phyloP scores from a whole-genome alignment of 1,140 invertebrate genomes.

The Pseudomyrmex dendroicus region DNA sequence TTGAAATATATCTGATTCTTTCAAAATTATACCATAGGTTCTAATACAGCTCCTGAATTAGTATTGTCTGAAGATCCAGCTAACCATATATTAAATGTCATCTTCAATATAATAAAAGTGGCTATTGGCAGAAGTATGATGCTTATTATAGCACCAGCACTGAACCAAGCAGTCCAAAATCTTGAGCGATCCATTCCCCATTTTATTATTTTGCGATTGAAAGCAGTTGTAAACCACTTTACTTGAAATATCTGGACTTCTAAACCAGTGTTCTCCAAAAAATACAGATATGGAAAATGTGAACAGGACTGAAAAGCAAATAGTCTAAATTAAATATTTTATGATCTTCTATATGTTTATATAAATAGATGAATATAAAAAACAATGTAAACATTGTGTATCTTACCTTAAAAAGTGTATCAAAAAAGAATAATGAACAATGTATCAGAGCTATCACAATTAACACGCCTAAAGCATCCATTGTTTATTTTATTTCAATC shows the following conservation, averaged over 20 bases:
- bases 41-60: conserved; percentile 70
- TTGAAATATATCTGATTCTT: background rate
- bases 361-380: too few species aligned
- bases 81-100: conserved; percentile 74
- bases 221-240: conserved; percentile 91
- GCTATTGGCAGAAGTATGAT: conserved; percentile 88
- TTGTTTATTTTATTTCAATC: conserved; percentile 65
- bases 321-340: conserved; percentile 24
- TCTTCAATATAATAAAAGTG: conserved; percentile 86
- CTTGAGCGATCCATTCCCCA: conserved; percentile 89
- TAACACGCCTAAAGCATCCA: conserved; percentile 81
- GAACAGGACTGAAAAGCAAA: conserved; percentile 90
- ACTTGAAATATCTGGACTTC: conserved; percentile 89
- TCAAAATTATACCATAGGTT: conserved; percentile 78
- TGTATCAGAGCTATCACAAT: conserved; percentile 86
- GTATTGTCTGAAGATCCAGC: conserved; percentile 54
- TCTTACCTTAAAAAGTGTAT: conserved; percentile 89
- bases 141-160: conserved; percentile 87
- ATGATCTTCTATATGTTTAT: conserved; percentile 2
- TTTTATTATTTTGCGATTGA: conserved; percentile 90
- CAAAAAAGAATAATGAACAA: conserved; percentile 88
- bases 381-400: background rate
- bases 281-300: conserved; percentile 91
- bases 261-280: conserved; percentile 91
- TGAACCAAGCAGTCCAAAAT: conserved; percentile 90